Evolutionary conservation across 2,113 vertebrate genomes (phyloP).

Genomic region (Urocynchramus pylzowi): DNA sequence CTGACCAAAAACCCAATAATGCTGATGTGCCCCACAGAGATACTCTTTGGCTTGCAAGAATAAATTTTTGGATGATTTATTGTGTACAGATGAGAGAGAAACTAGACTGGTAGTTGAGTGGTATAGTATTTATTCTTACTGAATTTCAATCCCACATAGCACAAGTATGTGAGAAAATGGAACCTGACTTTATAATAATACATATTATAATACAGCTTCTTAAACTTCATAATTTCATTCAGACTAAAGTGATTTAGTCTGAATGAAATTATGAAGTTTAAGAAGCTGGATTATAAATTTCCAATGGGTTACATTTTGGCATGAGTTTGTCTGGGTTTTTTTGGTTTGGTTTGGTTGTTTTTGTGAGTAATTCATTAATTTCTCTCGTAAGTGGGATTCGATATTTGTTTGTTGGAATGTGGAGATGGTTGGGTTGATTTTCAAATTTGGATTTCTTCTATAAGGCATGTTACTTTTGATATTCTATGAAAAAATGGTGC

Average conservation of each 20-base stretch:
- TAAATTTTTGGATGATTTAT: neutral
- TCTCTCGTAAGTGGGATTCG: neutral
- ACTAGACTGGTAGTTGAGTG: neutral
- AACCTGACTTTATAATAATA: neutral
- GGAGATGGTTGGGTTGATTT: neutral
- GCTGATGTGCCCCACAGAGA: neutral
- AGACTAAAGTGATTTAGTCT: neutral
- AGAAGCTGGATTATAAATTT: no score
- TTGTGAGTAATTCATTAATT: neutral
- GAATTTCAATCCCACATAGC: neutral
- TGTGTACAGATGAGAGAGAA: neutral
- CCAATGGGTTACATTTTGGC: neutral
- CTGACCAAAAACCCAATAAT: neutral
- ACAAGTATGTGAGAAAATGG: neutral
- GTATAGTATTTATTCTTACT: neutral
- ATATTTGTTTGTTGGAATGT: neutral
- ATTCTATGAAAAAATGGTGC: neutral
- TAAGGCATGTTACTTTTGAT: neutral
- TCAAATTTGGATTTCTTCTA: neutral
- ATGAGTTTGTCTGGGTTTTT: rapidly evolving
- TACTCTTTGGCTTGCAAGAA: neutral
- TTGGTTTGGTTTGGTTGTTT: neutral
- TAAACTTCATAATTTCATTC: neutral
- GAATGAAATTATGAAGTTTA: no score
- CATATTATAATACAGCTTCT: neutral